A percentile compares a stretch with the other conserved stretches of the same genome.
Evolutionary conservation across 2,888 invertebrate species (phyloP).

Genomic region (Heliconius charithonia): DNA sequence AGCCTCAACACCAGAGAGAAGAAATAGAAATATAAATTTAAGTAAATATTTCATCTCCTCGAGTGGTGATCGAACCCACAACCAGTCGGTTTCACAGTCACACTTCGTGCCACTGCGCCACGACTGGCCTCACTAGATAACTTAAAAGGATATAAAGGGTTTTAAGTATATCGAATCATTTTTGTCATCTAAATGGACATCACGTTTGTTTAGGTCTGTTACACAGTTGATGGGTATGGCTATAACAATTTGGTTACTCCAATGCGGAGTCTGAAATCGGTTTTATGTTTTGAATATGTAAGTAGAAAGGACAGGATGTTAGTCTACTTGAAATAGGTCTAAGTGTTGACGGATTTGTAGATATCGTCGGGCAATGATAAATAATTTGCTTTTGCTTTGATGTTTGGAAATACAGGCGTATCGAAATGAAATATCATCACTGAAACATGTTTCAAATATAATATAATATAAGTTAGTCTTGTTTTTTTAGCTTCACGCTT

Average conservation of each 20-base stretch:
- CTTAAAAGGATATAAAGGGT: background rate
- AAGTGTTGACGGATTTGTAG: background rate
- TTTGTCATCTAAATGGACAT: conserved; percentile 35
- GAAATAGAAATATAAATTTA: no score
- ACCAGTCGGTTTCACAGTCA: no score
- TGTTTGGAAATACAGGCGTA: background rate
- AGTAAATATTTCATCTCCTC: no score
- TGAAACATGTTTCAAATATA: no score
- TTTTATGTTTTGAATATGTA: conserved; percentile 46
- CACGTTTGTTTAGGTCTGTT: conserved; percentile 41
- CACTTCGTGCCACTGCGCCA: no score
- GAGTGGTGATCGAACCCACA: no score
- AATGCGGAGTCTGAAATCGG: conserved; percentile 42
- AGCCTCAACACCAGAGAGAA: no score
- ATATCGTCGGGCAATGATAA: conserved; percentile 4
- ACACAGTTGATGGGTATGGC: conserved; percentile 35
- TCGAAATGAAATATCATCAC: no score
- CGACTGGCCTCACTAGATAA: no score
- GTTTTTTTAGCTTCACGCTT: background rate
- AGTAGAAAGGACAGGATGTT: conserved; percentile 37
- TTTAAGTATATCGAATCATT: background rate
- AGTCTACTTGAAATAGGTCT: conserved; percentile 33
- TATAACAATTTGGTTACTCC: conserved; percentile 37
- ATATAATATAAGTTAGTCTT: background rate
- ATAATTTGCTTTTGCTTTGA: background rate